These are phyloP conservation scores for Myathropa florea DNA, from an alignment of 2,888 invertebrate species.

Conservation along the genomic window DNA sequence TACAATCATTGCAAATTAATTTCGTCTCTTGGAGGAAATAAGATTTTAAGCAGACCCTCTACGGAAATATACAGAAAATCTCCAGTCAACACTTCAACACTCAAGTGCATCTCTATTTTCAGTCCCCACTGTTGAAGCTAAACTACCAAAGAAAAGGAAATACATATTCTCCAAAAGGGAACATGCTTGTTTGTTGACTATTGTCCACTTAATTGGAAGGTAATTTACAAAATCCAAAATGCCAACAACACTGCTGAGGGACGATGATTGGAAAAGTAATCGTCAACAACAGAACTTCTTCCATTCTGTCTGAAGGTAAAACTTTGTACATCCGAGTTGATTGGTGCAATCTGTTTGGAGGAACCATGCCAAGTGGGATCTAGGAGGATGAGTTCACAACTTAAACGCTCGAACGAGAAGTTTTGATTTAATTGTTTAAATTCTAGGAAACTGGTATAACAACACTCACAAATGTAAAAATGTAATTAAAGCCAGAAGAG, in stretches of 20 bases:
- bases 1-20: too few species aligned
- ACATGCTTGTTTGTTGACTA: background rate
- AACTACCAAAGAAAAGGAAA: background rate
- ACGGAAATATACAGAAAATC: too few species aligned
- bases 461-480: background rate
- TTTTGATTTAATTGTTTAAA: background rate
- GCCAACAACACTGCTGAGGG: background rate
- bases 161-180: background rate
- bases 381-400: background rate
- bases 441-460: background rate
- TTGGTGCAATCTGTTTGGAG: background rate
- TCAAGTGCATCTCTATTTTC: background rate
- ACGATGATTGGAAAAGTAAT: background rate
- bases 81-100: too few species aligned
- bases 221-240: background rate
- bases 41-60: too few species aligned
- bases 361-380: background rate
- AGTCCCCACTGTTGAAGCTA: background rate
- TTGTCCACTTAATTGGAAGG: constrained; percentile 5
- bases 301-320: background rate
- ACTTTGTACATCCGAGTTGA: background rate
- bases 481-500: background rate
- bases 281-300: background rate
- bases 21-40: too few species aligned
- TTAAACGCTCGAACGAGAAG: background rate